Percentiles rank a stretch among this genome's conserved stretches.
These are phyloP conservation scores for Panthera tigris DNA, from an alignment of 2,113 vertebrate genomes.

Conservation along the genomic window DNA sequence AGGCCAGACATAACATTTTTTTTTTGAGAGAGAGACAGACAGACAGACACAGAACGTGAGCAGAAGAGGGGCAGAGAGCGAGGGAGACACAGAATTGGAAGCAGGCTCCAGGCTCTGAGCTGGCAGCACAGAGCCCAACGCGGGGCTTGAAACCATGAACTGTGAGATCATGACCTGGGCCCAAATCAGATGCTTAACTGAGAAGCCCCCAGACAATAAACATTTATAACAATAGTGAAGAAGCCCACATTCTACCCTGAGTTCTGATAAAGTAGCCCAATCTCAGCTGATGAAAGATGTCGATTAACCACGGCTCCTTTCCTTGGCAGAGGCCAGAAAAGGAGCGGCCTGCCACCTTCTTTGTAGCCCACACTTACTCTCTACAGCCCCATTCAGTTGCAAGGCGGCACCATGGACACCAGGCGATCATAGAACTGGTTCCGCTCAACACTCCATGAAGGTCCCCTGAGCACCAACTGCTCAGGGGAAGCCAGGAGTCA, in stretches of 20 bases:
- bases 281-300: slow-evolving; percentile 15
- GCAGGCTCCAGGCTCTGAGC: too few relatives aligned
- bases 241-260: background rate
- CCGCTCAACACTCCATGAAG: background rate
- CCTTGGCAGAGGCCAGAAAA: background rate
- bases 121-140: too few relatives aligned
- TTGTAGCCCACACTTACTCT: background rate
- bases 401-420: background rate
- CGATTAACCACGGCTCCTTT: slow-evolving; percentile 46
- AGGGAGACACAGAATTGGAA: too few relatives aligned
- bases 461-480: background rate
- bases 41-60: too few relatives aligned
- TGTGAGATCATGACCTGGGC: too few relatives aligned
- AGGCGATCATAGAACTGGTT: background rate
- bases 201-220: background rate
- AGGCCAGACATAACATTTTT: background rate
- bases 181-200: too few relatives aligned
- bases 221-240: background rate
- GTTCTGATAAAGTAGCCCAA: background rate
- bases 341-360: slow-evolving; percentile 1
- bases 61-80: too few relatives aligned
- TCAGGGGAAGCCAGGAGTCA: background rate
- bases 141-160: too few relatives aligned
- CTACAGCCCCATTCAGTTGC: background rate
- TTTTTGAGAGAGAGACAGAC: too few relatives aligned